These are phyloP conservation scores for Pungitius pungitius DNA, from an alignment of 2,113 vertebrate species.

Conservation along the genomic window DNA sequence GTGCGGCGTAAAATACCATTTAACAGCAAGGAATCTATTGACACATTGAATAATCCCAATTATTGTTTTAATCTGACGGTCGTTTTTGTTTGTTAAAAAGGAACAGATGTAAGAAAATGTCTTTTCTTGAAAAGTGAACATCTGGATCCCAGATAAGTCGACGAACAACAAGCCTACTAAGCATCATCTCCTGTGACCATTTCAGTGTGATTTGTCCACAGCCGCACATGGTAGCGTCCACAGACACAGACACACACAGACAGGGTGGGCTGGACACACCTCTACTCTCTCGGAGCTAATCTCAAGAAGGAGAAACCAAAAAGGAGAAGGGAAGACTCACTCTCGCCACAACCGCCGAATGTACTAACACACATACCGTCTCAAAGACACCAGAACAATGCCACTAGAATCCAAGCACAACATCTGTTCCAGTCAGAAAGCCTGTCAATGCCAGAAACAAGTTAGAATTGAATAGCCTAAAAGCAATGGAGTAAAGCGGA, in stretches of 20 bases:
- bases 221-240: slow-evolving; percentile 24
- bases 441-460: slow-evolving; percentile 69
- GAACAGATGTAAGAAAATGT: slow-evolving; percentile 31
- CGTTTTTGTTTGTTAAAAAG: slow-evolving; percentile 15
- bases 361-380: slow-evolving; percentile 53
- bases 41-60: neutral
- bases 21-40: neutral
- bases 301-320: slow-evolving; percentile 34
- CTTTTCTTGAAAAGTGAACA: slow-evolving; percentile 45
- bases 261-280: slow-evolving; percentile 52
- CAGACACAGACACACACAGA: slow-evolving; percentile 6
- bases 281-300: slow-evolving; percentile 39
- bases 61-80: neutral
- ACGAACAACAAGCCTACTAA: slow-evolving; percentile 60
- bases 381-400: slow-evolving; percentile 72
- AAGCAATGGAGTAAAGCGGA: slow-evolving; percentile 69
- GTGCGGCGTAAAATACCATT: neutral
- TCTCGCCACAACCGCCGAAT: slow-evolving; percentile 59
- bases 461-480: slow-evolving; percentile 71
- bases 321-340: slow-evolving; percentile 43
- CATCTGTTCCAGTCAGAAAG: slow-evolving; percentile 74
- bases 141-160: slow-evolving; percentile 55
- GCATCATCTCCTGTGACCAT: slow-evolving; percentile 51
- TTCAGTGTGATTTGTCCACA: slow-evolving; percentile 52
- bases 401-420: slow-evolving; percentile 72